Conservation (phyloP, 2,797 vertebrate species). For the Capromys pilorides region DNA sequence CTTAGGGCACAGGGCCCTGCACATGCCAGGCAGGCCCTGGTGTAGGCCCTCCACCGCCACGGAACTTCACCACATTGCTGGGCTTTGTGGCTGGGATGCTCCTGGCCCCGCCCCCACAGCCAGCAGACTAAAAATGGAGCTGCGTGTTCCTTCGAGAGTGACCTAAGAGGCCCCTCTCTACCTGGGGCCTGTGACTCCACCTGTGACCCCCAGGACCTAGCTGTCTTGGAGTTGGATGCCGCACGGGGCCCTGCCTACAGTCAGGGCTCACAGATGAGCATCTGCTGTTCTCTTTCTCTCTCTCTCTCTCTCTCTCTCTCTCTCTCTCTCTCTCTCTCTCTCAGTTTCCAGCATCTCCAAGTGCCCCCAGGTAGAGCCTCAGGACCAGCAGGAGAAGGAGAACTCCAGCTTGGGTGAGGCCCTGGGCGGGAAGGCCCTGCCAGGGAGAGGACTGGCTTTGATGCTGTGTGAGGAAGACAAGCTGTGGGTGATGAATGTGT, state of each 20-base stretch:
- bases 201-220: background rate
- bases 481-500: accelerated
- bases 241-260: background rate
- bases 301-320: too few relatives aligned
- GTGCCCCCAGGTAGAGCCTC: background rate
- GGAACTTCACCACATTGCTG: accelerated
- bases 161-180: background rate
- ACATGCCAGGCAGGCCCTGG: background rate
- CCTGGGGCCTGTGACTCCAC: background rate
- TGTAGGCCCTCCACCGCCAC: too few relatives aligned
- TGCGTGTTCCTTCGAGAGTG: background rate
- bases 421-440: background rate
- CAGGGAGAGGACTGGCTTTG: background rate
- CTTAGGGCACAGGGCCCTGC: background rate
- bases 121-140: background rate
- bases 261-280: accelerated
- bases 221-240: background rate
- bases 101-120: background rate
- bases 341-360: constrained; percentile 39
- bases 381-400: background rate
- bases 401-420: background rate
- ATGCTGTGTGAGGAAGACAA: background rate
- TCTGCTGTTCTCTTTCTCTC: background rate
- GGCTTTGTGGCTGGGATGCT: background rate
- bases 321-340: background rate